These are phyloP conservation scores for Nymphalis io DNA, from an alignment of 1,140 invertebrate species.

Conservation along the genomic window DNA sequence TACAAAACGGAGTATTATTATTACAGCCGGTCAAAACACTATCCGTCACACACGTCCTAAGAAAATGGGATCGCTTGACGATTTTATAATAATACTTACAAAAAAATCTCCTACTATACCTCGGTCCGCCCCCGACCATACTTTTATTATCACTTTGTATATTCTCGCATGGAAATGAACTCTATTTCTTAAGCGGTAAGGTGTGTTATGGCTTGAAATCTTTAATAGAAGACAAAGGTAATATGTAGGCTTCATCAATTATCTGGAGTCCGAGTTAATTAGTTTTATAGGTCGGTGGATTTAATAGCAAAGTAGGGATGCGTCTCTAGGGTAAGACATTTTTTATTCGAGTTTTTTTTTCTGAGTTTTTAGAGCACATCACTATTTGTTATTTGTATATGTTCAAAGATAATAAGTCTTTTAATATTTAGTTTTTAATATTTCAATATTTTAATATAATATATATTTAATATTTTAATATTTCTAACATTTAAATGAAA, in stretches of 20 bases:
- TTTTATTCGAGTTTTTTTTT: neutral
- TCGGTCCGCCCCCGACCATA: conserved; percentile 52
- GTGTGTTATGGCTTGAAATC: conserved; percentile 34
- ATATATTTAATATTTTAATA: no score
- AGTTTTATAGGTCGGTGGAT: conserved; percentile 74
- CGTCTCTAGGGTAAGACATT: conserved; percentile 18
- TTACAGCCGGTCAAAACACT: conserved; percentile 54
- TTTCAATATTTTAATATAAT: no score
- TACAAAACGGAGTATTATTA: conserved; percentile 26
- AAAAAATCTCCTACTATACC: conserved; percentile 58
- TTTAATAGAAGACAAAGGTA: conserved; percentile 59
- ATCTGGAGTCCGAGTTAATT: conserved; percentile 77
- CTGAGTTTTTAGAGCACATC: neutral
- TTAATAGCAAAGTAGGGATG: conserved; percentile 62
- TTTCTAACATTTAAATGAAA: no score
- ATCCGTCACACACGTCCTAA: conserved; percentile 63
- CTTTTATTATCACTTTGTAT: conserved; percentile 50
- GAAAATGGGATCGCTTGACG: conserved; percentile 66
- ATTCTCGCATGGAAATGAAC: conserved; percentile 36
- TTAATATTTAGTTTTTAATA: no score
- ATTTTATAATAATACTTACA: conserved; percentile 77
- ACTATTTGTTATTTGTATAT: neutral
- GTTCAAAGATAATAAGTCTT: no score
- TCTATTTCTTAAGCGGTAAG: conserved; percentile 31
- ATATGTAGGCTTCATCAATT: conserved; percentile 78